Conservation (phyloP, 1,140 invertebrate genomes). For the Spodoptera frugiperda region DNA sequence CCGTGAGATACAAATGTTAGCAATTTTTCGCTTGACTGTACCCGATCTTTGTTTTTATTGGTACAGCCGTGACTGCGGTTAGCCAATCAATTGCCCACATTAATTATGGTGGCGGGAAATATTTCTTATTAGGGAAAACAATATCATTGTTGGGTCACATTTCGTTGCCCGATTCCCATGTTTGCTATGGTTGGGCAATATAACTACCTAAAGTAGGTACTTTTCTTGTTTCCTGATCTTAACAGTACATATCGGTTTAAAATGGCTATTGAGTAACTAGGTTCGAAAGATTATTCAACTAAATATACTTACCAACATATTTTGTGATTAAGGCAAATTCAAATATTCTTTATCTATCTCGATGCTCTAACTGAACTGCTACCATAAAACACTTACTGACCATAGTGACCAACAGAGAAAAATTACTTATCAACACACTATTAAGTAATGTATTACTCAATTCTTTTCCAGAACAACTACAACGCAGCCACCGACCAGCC, state of each 20-base stretch:
- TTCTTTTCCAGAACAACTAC: conserved; percentile 25
- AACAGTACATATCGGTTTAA: background rate
- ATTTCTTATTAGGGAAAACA: background rate
- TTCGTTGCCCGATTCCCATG: background rate
- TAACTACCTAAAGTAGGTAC: background rate
- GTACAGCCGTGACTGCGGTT: background rate
- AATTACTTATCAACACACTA: no score
- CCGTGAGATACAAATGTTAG: background rate
- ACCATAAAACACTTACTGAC: no score
- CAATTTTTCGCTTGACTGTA: conserved; percentile 13
- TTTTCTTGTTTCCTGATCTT: background rate
- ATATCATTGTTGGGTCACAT: background rate
- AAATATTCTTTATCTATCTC: no score
- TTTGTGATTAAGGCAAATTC: no score
- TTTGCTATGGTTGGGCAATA: no score
- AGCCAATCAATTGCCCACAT: conserved; percentile 13
- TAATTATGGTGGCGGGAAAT: conserved; percentile 12
- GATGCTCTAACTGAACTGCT: no score
- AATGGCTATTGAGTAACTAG: no score
- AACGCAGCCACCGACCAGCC: conserved; percentile 44
- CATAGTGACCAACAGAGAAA: no score
- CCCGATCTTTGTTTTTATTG: conserved; percentile 14
- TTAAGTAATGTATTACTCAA: no score
- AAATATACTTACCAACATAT: no score
- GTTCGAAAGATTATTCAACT: no score